These are phyloP conservation scores for Linurgus olivaceus DNA, from an alignment of 2,797 vertebrate species.

Conservation along the genomic window DNA sequence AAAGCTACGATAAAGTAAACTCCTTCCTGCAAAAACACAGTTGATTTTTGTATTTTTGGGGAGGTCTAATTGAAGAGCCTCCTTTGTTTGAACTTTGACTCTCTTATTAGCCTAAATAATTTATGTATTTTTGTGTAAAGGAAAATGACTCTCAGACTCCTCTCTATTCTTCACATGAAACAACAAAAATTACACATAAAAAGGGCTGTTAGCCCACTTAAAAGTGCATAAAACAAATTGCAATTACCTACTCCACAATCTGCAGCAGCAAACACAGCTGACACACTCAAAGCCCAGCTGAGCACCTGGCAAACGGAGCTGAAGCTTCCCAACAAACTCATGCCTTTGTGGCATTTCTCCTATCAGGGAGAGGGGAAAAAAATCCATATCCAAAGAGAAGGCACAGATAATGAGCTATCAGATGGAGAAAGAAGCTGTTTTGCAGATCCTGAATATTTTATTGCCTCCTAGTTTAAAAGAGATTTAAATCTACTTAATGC, in stretches of 20 bases:
- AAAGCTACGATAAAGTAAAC: background rate
- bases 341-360: background rate
- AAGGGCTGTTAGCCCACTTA: background rate
- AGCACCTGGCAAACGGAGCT: background rate
- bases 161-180: background rate
- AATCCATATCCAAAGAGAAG: background rate
- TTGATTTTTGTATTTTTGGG: background rate
- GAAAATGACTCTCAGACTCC: background rate
- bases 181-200: background rate
- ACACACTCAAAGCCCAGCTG: background rate
- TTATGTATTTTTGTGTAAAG: background rate
- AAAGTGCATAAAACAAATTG: background rate
- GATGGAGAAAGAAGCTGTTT: background rate
- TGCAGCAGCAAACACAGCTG: background rate
- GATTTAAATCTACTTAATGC: background rate
- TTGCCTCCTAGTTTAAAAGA: background rate
- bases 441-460: background rate
- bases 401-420: background rate
- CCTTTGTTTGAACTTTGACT: background rate
- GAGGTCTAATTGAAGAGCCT: background rate
- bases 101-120: background rate
- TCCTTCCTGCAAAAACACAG: rapidly evolving
- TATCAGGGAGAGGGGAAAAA: background rate
- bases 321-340: background rate
- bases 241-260: background rate